Evolutionary conservation across 2,888 invertebrate genomes (phyloP).

Genomic region (Peribatodes rhomboidaria): DNA sequence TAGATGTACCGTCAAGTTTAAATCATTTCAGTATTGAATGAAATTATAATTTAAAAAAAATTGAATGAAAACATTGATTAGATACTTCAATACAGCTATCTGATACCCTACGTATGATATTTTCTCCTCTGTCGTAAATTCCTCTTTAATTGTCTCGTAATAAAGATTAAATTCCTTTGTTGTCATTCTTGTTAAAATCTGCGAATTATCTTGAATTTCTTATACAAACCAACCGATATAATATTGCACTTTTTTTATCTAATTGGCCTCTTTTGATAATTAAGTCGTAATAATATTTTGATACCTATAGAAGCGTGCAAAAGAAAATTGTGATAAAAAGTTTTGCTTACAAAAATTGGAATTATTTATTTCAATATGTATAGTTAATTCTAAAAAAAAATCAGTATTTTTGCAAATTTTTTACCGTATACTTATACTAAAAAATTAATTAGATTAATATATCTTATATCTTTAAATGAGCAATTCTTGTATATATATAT

Average conservation of each 20-base stretch:
- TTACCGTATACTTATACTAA: too few relatives aligned
- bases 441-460: too few relatives aligned
- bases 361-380: neutral
- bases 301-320: neutral
- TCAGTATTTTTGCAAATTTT: too few relatives aligned
- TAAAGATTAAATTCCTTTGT: slow-evolving; percentile 42
- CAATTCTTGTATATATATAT: too few relatives aligned
- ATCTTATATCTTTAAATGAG: too few relatives aligned
- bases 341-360: too few relatives aligned
- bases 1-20: neutral
- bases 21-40: slow-evolving; percentile 37
- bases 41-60: too few relatives aligned
- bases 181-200: slow-evolving; percentile 29
- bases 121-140: slow-evolving; percentile 8
- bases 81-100: slow-evolving; percentile 35
- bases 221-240: slow-evolving; percentile 51
- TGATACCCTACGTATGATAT: slow-evolving; percentile 9
- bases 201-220: slow-evolving; percentile 52
- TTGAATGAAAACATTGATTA: slow-evolving; percentile 51
- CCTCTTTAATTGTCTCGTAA: slow-evolving; percentile 12
- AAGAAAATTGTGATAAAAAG: neutral
- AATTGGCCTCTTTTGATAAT: slow-evolving; percentile 41
- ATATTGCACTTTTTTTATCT: slow-evolving; percentile 53
- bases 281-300: neutral
- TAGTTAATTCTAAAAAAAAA: too few relatives aligned